A percentile compares a stretch with the other conserved stretches of the same genome.
These are phyloP conservation scores for Dromas ardeola DNA, from an alignment of 2,113 vertebrate genomes.

Conservation along the genomic window DNA sequence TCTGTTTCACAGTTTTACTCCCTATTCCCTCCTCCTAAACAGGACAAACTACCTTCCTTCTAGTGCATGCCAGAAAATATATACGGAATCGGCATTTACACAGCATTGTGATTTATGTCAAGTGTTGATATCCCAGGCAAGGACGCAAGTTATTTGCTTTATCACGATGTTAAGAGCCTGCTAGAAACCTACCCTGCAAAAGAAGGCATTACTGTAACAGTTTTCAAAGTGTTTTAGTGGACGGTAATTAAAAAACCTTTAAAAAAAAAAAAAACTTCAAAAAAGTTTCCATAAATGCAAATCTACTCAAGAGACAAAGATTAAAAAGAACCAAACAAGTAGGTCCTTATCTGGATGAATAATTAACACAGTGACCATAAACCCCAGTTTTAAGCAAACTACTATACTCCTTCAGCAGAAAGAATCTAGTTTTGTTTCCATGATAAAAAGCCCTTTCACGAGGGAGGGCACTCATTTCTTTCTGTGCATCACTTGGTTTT, in stretches of 20 bases:
- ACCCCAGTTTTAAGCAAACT: conserved; percentile 3
- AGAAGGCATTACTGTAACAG: not conserved
- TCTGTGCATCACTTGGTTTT: conserved; percentile 25
- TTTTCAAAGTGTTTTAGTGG: not conserved
- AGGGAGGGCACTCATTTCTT: not conserved
- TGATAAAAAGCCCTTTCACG: conserved; percentile 36
- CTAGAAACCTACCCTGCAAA: not conserved
- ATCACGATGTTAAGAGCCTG: not conserved
- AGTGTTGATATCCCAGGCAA: not conserved
- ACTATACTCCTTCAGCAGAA: not conserved
- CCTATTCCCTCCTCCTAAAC: not conserved
- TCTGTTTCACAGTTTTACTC: not conserved
- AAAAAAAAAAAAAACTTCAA: not conserved
- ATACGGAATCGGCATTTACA: not conserved
- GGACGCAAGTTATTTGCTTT: not conserved
- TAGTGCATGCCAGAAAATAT: not conserved
- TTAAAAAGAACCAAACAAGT: not conserved
- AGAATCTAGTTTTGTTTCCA: conserved; percentile 36
- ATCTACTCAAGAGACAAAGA: not conserved
- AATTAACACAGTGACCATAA: conserved; percentile 19
- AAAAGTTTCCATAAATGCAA: not conserved
- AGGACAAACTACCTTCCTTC: not conserved
- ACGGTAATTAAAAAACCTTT: not conserved
- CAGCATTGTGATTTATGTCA: not conserved
- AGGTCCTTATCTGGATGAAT: not conserved